phyloP scores from a whole-genome alignment of 2,888 invertebrate species.

The Rhamnusium bicolor region DNA sequence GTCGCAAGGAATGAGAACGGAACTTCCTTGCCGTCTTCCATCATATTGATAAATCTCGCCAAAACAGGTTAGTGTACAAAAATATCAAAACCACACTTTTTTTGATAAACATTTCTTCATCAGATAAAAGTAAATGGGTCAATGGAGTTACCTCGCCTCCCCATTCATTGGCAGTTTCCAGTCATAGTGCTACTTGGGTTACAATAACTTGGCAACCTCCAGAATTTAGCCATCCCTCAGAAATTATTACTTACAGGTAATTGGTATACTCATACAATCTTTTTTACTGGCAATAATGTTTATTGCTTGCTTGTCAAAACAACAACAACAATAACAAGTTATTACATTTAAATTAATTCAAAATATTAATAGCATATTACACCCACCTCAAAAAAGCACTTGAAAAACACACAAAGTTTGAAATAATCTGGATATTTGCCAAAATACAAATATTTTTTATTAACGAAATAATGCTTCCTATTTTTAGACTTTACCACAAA shows the following conservation, averaged over 20 bases:
- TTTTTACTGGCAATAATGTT: no score
- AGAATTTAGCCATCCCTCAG: constrained; percentile 85
- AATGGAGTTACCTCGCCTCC: constrained; percentile 86
- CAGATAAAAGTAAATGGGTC: constrained; percentile 69
- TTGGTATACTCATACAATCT: no score
- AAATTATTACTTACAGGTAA: constrained; percentile 83
- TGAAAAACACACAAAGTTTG: no score
- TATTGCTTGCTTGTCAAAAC: no score
- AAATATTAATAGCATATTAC: no score
- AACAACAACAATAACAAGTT: no score
- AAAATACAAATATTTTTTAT: no score
- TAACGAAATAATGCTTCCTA: no score
- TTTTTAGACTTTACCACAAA: constrained; percentile 80
- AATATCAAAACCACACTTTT: no score
- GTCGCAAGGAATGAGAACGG: constrained; percentile 85
- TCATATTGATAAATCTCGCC: constrained; percentile 82
- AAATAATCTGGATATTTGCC: no score
- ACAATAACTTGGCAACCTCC: constrained; percentile 90
- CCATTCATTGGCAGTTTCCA: constrained; percentile 83
- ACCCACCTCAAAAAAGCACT: no score
- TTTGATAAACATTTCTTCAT: constrained; percentile 33
- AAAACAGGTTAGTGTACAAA: constrained; percentile 71
- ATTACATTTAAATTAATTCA: no score
- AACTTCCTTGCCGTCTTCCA: constrained; percentile 86
- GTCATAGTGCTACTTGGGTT: constrained; percentile 88